These are phyloP conservation scores for Neuroscelio doddi DNA, from an alignment of 2,888 invertebrate genomes.

Conservation along the genomic window DNA sequence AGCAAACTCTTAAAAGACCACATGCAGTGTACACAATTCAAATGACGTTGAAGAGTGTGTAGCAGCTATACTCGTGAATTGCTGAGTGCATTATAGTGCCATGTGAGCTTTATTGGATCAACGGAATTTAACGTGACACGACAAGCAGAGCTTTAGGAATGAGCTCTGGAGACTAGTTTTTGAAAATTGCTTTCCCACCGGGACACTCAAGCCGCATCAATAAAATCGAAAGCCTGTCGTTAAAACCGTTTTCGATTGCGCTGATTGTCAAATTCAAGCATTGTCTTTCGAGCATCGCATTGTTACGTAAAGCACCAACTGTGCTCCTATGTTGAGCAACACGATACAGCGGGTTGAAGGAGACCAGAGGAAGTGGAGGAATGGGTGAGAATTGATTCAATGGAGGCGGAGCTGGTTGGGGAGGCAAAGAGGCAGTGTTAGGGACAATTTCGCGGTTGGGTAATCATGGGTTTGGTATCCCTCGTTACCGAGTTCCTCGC, in stretches of 20 bases:
- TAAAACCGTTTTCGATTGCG: constrained; percentile 12
- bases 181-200: constrained; percentile 18
- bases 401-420: constrained; percentile 7
- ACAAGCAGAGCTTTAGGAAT: constrained; percentile 11
- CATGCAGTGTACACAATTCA: constrained; percentile 9
- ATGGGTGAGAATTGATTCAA: constrained; percentile 25
- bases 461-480: constrained; percentile 36
- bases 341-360: not conserved
- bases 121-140: constrained; percentile 24
- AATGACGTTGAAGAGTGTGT: constrained; percentile 14
- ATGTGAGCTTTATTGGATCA: constrained; percentile 27
- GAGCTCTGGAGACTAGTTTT: constrained; percentile 18
- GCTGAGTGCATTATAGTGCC: constrained; percentile 14
- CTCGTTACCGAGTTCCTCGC: constrained; percentile 23
- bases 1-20: constrained; percentile 6
- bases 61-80: constrained; percentile 9
- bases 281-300: constrained; percentile 23
- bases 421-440: constrained; percentile 13
- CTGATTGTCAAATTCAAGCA: constrained; percentile 19
- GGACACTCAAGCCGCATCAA: too few relatives aligned
- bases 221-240: constrained; percentile 26
- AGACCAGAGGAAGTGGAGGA: not conserved
- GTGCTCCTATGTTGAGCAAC: constrained; percentile 6
- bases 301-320: constrained; percentile 30
- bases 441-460: constrained; percentile 38